Evolutionary conservation across 2,797 vertebrate species (phyloP), one percentile per base, ranked within the genome.

Genomic region (Fringilla coelebs): DNA sequence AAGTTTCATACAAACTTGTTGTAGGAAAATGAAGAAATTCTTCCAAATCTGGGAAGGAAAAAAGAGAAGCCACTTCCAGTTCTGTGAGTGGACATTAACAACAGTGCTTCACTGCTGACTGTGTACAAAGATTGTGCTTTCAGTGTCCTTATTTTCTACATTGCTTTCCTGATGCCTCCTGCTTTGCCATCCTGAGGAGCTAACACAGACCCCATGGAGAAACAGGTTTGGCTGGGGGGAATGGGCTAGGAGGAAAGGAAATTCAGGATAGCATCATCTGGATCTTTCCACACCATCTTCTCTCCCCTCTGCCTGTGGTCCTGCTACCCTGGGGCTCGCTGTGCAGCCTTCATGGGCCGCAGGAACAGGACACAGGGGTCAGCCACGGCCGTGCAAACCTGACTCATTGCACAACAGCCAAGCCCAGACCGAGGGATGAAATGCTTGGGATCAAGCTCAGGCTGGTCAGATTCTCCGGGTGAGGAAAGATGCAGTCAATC

Each of bases 241-340:
- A 7, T 13, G 54, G 29, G 46, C 15, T 51, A 28, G 18, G 28
- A 15, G 22, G 12, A 20, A 8, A n/a, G 9, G 20, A 52, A 43
- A 84, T 17, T 12, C 43, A 66, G 29, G 62, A 73, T 4, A 78
- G 28, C 74, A 62, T 14, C n/a, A 55, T 66, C 71, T n/a, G 49
- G 71, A 70, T 45, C 66, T 43, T 80, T 26, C 36, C 9, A 7
- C 2, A 6, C 12, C 15, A 17, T 31, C 57, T 62, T 31, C 26
- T 80, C 52, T 74, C 5, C 7, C 11, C 13, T 83, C 28, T 79
- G 20, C 40, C 45, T 40, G 36, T 58, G 55, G 15, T 43, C 24
- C 46, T 62, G 34, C 25, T 0, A 0, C 13, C 1, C 0, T 8
- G 18, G 11, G 29, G 13, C 16, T 82, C 38, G 9, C 12, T 4